Conservation (phyloP, 2,113 vertebrate species). For the Tachysurus fulvidraco region DNA sequence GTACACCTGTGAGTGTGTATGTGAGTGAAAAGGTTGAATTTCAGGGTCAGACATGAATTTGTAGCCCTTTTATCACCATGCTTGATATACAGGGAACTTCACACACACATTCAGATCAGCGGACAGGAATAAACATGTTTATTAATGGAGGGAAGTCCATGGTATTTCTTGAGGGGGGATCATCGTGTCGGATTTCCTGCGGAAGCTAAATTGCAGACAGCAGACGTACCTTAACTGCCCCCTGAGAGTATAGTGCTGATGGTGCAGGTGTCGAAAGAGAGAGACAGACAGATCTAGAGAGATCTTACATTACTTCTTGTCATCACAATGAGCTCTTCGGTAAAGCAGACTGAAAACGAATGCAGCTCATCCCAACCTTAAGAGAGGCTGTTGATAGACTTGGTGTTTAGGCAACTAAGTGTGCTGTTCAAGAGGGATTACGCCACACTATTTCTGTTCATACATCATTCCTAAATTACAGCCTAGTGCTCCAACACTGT, state of each 20-base stretch:
- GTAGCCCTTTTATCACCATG: not conserved
- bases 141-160: not conserved
- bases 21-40: not conserved
- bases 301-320: conserved; percentile 36
- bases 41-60: not conserved
- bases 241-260: conserved; percentile 16
- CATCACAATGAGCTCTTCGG: conserved; percentile 32
- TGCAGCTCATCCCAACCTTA: not conserved
- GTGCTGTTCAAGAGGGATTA: conserved; percentile 30
- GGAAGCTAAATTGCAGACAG: conserved; percentile 4
- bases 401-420: conserved; percentile 16
- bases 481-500: not conserved
- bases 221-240: conserved; percentile 3
- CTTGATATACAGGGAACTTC: not conserved
- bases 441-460: conserved; percentile 25
- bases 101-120: not conserved
- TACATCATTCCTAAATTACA: conserved; percentile 29
- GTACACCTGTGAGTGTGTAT: not conserved
- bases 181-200: not conserved
- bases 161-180: conserved; percentile 6
- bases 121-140: not conserved
- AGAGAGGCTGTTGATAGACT: conserved; percentile 11
- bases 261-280: not conserved
- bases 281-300: not conserved
- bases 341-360: conserved; percentile 11